A percentile compares a stretch with the other conserved stretches of the same genome.
Evolutionary conservation across 2,797 vertebrate species (phyloP).

Genomic region (Sciurus vulgaris): DNA sequence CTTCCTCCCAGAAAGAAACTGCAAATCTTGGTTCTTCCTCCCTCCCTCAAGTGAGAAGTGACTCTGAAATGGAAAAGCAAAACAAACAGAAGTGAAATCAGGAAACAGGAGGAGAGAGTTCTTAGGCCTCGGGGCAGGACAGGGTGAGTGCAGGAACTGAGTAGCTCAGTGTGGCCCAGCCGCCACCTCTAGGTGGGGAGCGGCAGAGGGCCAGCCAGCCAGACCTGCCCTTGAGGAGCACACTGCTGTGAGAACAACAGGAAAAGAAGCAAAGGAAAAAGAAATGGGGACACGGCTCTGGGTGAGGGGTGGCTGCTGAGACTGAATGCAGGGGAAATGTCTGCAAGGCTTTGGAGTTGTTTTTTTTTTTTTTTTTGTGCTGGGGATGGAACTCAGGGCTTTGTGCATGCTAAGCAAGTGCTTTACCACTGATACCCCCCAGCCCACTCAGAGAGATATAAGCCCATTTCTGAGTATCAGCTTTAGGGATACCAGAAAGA

Average conservation of each 20-base stretch:
- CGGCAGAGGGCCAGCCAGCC: not conserved
- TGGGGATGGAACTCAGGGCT: not conserved
- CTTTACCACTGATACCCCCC: not conserved
- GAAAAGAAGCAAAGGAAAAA: not conserved
- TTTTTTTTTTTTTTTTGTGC: not conserved
- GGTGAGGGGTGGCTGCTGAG: not conserved
- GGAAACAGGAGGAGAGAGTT: not conserved
- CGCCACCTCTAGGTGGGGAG: not conserved
- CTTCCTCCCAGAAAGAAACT: constrained; percentile 56
- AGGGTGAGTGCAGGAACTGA: too few relatives aligned
- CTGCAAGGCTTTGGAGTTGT: not conserved
- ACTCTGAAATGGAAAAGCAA: constrained; percentile 33
- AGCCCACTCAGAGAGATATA: not conserved
- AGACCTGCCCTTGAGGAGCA: not conserved
- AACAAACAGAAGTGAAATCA: constrained; percentile 53
- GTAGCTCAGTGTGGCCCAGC: rapidly evolving
- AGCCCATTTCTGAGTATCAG: not conserved
- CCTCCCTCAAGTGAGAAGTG: constrained; percentile 48
- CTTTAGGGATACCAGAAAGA: not conserved
- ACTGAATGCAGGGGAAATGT: not conserved
- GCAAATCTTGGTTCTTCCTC: constrained; percentile 37
- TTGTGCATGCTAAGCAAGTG: not conserved
- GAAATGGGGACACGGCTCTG: not conserved
- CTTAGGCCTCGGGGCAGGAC: not conserved
- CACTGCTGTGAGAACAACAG: not conserved